Evolutionary conservation across 2,113 vertebrate genomes (phyloP).

Genomic region (Varanus komodoensis): DNA sequence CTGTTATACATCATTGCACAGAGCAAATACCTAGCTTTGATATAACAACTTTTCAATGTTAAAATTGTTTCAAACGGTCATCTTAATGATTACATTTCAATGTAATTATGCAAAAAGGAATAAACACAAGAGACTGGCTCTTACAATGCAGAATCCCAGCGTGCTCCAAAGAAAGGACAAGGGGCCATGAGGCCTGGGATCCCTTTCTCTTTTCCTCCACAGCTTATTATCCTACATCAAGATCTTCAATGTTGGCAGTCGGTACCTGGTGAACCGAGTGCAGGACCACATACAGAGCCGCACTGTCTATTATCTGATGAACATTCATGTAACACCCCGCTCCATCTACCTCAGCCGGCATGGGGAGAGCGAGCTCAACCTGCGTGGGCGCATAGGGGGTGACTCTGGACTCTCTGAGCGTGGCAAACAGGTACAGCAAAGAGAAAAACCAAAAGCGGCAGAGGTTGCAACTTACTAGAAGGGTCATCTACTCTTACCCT

Average conservation of each 20-base stretch:
- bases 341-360: conserved; percentile 92
- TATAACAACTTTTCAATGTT: not conserved
- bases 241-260: conserved; percentile 90
- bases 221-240: conserved; percentile 92
- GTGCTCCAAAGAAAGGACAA: not conserved
- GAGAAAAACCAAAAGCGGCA: not conserved
- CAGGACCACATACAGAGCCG: conserved; percentile 94
- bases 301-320: conserved; percentile 94
- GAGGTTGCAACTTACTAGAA: rapidly evolving
- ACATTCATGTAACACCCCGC: conserved; percentile 90
- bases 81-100: not conserved
- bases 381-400: conserved; percentile 86
- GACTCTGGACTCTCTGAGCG: conserved; percentile 82
- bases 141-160: not conserved
- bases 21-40: not conserved
- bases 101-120: not conserved
- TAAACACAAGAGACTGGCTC: not conserved
- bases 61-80: not conserved
- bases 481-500: not conserved
- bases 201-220: not conserved
- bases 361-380: conserved; percentile 92
- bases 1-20: not conserved
- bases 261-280: conserved; percentile 90
- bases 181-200: not conserved
- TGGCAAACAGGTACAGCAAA: conserved; percentile 79